A percentile compares a stretch with the other conserved stretches of the same genome.
These are phyloP conservation scores for Oscheius sp. DNA, from an alignment of 2,888 invertebrate species.

Conservation along the genomic window DNA sequence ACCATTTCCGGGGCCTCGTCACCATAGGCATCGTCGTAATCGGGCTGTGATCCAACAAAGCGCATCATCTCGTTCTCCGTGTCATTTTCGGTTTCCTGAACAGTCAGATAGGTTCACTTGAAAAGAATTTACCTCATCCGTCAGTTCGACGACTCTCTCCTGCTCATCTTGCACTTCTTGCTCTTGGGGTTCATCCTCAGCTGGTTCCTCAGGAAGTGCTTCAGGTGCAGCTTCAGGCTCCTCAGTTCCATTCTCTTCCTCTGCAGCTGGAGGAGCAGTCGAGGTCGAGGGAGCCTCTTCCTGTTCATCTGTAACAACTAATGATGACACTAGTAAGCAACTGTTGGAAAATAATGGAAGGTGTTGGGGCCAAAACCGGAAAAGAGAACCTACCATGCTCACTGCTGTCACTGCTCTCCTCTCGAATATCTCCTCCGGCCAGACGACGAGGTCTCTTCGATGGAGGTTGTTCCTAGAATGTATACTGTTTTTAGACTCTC, in stretches of 20 bases:
- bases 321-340: not conserved
- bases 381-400: conserved; percentile 35
- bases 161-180: not conserved
- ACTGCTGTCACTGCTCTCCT: conserved; percentile 43
- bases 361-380: not conserved
- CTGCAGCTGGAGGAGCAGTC: not conserved
- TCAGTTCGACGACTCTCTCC: too few species aligned
- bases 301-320: conserved; percentile 19
- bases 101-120: too few species aligned
- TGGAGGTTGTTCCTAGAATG: conserved; percentile 22
- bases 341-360: not conserved
- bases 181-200: not conserved
- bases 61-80: too few species aligned
- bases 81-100: too few species aligned
- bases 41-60: too few species aligned
- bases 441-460: conserved; percentile 37
- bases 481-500: not conserved
- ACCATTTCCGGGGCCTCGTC: not conserved
- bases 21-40: too few species aligned
- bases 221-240: not conserved
- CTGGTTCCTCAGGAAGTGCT: not conserved
- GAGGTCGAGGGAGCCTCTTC: conserved; percentile 32
- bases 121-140: too few species aligned
- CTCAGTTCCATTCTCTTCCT: conserved; percentile 10
- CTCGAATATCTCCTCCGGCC: conserved; percentile 49